These are phyloP conservation scores for Drosophila neotestacea DNA, from an alignment of 2,888 invertebrate species.

Conservation along the genomic window DNA sequence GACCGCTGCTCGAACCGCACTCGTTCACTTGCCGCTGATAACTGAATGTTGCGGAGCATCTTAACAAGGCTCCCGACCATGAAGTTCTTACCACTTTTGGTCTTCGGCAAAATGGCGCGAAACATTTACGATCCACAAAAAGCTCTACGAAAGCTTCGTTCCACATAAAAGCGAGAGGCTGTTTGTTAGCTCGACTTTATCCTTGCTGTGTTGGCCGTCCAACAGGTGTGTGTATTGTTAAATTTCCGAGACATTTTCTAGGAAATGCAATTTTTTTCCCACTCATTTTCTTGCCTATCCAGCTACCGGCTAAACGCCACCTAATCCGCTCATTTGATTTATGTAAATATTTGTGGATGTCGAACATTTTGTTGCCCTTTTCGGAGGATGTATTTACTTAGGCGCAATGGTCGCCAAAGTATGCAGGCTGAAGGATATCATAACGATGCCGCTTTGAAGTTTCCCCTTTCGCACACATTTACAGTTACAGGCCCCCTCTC, in stretches of 20 bases:
- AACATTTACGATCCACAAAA: constrained; percentile 63
- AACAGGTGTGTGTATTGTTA: constrained; percentile 58
- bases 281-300: not conserved
- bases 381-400: constrained; percentile 54
- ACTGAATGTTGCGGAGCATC: constrained; percentile 59
- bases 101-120: constrained; percentile 69
- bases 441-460: constrained; percentile 43
- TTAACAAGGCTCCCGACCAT: constrained; percentile 62
- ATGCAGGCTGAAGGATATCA: constrained; percentile 36
- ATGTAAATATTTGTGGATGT: constrained; percentile 66
- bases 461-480: not conserved
- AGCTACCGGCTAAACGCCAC: constrained; percentile 23
- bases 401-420: constrained; percentile 23
- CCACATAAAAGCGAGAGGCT: constrained; percentile 45
- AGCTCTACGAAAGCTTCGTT: constrained; percentile 69
- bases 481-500: not conserved
- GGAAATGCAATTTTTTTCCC: constrained; percentile 60
- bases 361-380: constrained; percentile 52
- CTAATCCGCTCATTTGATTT: constrained; percentile 71
- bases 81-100: constrained; percentile 67
- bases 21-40: constrained; percentile 66
- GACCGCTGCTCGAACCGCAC: constrained; percentile 61
- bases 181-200: constrained; percentile 23
- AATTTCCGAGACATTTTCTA: constrained; percentile 16
- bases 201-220: constrained; percentile 11